Conservation (phyloP, 2,113 vertebrate species). For the Loxodonta africana region DNA sequence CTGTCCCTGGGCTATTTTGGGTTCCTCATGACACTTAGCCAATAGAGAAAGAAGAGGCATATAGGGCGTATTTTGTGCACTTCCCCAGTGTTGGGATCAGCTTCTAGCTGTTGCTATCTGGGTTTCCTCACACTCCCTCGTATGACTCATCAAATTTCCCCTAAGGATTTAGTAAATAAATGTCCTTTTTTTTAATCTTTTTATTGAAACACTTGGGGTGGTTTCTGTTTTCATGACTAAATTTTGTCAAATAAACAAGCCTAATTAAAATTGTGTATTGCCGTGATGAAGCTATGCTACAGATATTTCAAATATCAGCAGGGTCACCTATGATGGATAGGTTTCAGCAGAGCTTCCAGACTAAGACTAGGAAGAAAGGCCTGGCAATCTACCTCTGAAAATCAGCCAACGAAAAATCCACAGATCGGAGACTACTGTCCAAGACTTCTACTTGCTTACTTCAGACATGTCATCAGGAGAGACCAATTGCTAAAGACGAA, state of each 20-base stretch:
- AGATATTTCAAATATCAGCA: too few species aligned
- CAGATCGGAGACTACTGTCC: too few species aligned
- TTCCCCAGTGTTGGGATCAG: not conserved
- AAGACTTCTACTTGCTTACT: too few species aligned
- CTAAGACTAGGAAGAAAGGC: too few species aligned
- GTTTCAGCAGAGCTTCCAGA: too few species aligned
- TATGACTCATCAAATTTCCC: not conserved
- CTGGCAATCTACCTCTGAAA: too few species aligned
- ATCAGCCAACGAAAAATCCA: too few species aligned
- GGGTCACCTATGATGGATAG: too few species aligned
- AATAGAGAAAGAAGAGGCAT: accelerated
- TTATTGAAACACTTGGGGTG: not conserved
- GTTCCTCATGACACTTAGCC: not conserved
- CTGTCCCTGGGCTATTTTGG: not conserved
- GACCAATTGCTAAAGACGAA: too few species aligned
- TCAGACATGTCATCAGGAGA: too few species aligned
- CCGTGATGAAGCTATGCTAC: too few species aligned
- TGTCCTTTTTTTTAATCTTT: not conserved
- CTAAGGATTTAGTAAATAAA: not conserved
- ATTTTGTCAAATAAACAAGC: not conserved
- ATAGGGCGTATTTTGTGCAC: not conserved
- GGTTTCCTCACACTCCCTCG: not conserved
- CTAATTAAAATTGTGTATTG: too few species aligned
- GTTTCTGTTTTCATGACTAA: not conserved
- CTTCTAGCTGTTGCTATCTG: not conserved